Conservation (phyloP, 2,797 vertebrate genomes). For the Semaprochilodus insignis region DNA sequence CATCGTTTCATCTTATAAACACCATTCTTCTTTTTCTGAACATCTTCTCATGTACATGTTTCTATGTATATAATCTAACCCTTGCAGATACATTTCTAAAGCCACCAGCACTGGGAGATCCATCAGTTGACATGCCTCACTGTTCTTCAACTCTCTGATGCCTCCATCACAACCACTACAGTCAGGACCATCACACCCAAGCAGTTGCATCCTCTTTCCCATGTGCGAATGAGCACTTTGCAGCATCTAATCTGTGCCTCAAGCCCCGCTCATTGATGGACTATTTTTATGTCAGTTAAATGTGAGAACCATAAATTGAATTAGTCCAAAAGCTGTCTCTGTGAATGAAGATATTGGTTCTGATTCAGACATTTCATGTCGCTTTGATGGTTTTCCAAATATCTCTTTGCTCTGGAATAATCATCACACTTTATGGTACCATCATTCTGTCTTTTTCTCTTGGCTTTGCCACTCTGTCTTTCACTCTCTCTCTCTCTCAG, state of each 20-base stretch:
- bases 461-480: conserved; percentile 32
- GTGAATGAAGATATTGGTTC: conserved; percentile 39
- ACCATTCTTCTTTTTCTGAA: not conserved
- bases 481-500: conserved; percentile 20
- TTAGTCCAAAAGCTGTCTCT: conserved; percentile 31
- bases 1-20: not conserved
- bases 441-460: conserved; percentile 42
- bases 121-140: conserved; percentile 18
- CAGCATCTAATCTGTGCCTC: conserved; percentile 21
- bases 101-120: not conserved
- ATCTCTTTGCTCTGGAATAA: conserved; percentile 46
- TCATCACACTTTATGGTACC: conserved; percentile 40
- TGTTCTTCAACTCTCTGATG: not conserved
- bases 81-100: not conserved
- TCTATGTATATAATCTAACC: not conserved
- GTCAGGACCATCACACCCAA: not conserved
- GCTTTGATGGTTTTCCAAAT: conserved; percentile 50
- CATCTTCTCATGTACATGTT: conserved; percentile 7
- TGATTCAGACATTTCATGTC: conserved; percentile 35
- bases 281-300: conserved; percentile 30
- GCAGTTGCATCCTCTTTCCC: conserved; percentile 16
- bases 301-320: conserved; percentile 42
- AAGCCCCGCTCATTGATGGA: conserved; percentile 14
- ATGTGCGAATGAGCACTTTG: conserved; percentile 24
- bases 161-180: not conserved